Conservation (phyloP, 2,113 vertebrate genomes). For the Donacobius atricapilla region DNA sequence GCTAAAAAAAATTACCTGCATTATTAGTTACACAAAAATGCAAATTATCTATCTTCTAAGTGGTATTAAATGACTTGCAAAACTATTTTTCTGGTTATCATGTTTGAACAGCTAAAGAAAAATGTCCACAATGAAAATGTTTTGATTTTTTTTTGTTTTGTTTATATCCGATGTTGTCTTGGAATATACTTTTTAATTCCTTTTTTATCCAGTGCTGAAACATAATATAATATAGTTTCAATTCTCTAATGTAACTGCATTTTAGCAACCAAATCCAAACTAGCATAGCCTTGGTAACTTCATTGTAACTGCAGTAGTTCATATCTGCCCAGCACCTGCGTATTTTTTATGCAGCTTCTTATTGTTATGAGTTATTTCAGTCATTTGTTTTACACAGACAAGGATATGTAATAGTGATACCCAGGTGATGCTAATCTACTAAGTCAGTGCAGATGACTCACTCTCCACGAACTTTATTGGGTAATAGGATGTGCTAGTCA, state of each 20-base stretch:
- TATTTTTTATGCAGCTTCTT: not conserved
- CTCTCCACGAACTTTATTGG: not conserved
- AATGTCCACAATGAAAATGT: not conserved
- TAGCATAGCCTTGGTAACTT: not conserved
- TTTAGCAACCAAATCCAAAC: not conserved
- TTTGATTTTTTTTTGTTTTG: no score
- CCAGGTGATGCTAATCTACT: not conserved
- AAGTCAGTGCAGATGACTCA: not conserved
- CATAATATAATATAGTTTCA: not conserved
- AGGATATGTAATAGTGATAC: not conserved
- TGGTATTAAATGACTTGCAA: not conserved
- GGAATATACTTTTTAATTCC: not conserved
- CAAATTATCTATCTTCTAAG: not conserved
- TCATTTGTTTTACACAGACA: not conserved
- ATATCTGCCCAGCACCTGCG: not conserved
- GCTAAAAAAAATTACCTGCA: not conserved
- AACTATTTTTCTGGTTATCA: not conserved
- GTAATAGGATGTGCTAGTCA: not conserved
- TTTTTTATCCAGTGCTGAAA: not conserved
- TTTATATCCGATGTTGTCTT: no score
- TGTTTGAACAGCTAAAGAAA: not conserved
- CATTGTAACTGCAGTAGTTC: not conserved
- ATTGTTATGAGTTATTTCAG: not conserved
- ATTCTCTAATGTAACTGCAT: not conserved
- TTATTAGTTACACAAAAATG: not conserved